Evolutionary conservation across 2,797 vertebrate genomes (phyloP), one percentile per base, ranked within the genome.

Genomic region (Pseudochirops corinnae): DNA sequence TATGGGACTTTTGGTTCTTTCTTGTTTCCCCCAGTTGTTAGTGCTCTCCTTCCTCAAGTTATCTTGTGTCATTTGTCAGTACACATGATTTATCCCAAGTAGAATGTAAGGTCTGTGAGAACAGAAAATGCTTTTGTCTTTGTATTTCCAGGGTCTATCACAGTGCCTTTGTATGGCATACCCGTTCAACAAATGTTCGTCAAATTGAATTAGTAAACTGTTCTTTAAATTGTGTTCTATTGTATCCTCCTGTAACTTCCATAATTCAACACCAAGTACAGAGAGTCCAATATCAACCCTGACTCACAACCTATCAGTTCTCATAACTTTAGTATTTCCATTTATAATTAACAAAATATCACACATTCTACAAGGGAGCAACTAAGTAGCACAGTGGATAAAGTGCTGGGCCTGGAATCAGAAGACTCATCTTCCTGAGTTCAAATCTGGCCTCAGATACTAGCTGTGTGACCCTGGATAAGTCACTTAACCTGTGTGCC

Each of bases 381-480:
- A 13, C 60, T 62, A 62, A 29, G 33, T 67, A 12, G 60, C 31
- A 28, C 60, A 55, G 10, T 90, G 7, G 33, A 55, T 90, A 94
- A 60, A 7, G 92, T 50, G 91, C 13, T 90, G 16, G 91, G 16
- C 74, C 1, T 94, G 62, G 90, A 87, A 58, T 56, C 74, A 56
- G n/a, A 93, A 92, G 16, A 93, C 53, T 93, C 14, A 53, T 0
- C 4, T 67, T 67, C 62, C 62, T 18, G 5, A 67, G 14, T 94
- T 52, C 94, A 55, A 94, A 95, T 55, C 14, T 29, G 53, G 1
- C 16, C 57, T 96, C 62, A 92, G 39, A 16, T 39, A 60, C 53
- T 9, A 18, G 33, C 62, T 52, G 31, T 13, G 16, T 5, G 5
- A 95, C 55, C 33, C 6, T 50, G 16, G 94, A 92, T 33, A 57